Base-by-base conservation (phyloP, 2,113 vertebrate genomes). In the Corythornis vintsioides region DNA sequence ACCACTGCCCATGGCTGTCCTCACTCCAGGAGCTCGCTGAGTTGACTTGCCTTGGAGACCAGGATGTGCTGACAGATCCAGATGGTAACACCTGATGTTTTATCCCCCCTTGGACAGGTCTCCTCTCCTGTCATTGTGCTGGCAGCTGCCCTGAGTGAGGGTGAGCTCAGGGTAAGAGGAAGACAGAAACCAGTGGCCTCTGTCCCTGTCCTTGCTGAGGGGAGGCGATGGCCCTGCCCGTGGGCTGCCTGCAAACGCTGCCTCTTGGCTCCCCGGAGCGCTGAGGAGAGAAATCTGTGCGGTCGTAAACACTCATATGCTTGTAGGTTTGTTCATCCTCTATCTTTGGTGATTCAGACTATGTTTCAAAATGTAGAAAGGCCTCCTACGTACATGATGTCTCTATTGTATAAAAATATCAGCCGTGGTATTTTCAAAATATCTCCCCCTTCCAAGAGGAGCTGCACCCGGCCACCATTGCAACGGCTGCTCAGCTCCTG, bases 351-450 rank as follows among this genome's bases (percentile, higher is more conserved):
- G 89, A 48, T 69, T 89, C 79, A 47, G 91, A 89, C 89, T 89
- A 42, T 93, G 95, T 94, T 95, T 95, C 52, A 89, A 94, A 89
- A 95, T 94, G 87, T 66, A 91, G 45, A 91, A 88, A 50, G 69
- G 82, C 95, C 91, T 96, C 96, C 92, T 93, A 92, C 94, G 69
- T 88, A 86, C 92, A 94, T 89, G 92, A 96, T 95, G 96, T 88
- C 91, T 94, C 89, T 91, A 87, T 92, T 95, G 96, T 91, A 78
- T 80, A 94, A 96, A 96, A 96, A 96, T 94, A 96, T 31, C 94
- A 79, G 74, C 77, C 38, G 0, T 61, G 92, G 73, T 94, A 95
- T 95, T 95, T 91, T 75, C 66, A 88, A 94, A 95, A 94, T 79
- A 88, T 31, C 89, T 85, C 14, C 76, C 55, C 29, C 43, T 77